phyloP scores from a whole-genome alignment of 2,113 vertebrate species.

The Phrynosoma platyrhinos region DNA sequence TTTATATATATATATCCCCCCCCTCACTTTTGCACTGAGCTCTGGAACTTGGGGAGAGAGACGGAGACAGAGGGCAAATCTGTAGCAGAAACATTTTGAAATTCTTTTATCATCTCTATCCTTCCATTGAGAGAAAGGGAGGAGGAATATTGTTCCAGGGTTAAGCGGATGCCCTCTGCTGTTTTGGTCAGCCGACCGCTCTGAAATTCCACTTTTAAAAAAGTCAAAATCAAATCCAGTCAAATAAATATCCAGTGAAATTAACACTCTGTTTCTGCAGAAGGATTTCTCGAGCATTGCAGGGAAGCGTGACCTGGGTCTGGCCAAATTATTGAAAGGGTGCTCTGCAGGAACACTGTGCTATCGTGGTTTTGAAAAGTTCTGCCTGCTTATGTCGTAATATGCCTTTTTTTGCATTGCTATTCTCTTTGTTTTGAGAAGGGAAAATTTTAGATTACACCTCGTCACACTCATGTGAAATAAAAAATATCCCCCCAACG shows the following conservation, averaged over 20 bases:
- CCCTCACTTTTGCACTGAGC: background rate
- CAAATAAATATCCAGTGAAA: constrained; percentile 38
- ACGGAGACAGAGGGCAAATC: background rate
- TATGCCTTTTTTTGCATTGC: constrained; percentile 72
- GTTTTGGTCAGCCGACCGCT: constrained; percentile 66
- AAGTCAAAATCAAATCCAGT: background rate
- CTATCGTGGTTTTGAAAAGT: constrained; percentile 75
- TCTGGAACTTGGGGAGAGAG: constrained; percentile 6
- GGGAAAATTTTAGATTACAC: constrained; percentile 82
- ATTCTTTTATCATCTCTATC: background rate
- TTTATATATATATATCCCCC: background rate
- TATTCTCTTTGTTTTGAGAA: constrained; percentile 74
- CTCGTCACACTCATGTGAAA: constrained; percentile 70
- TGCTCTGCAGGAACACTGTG: constrained; percentile 90
- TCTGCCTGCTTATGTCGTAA: constrained; percentile 80
- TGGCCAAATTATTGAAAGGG: constrained; percentile 64
- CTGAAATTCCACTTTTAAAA: constrained; percentile 61
- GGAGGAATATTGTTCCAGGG: background rate
- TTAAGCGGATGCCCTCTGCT: constrained; percentile 7
- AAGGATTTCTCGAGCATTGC: constrained; percentile 71
- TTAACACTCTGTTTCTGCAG: constrained; percentile 74
- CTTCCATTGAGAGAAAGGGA: background rate
- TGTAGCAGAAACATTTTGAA: background rate
- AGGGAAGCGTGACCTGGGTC: constrained; percentile 54
- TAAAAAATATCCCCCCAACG: background rate